Percentiles rank a stretch among this genome's conserved stretches.
These are phyloP conservation scores for Kryptolebias marmoratus DNA, from an alignment of 2,113 vertebrate genomes.

Conservation along the genomic window DNA sequence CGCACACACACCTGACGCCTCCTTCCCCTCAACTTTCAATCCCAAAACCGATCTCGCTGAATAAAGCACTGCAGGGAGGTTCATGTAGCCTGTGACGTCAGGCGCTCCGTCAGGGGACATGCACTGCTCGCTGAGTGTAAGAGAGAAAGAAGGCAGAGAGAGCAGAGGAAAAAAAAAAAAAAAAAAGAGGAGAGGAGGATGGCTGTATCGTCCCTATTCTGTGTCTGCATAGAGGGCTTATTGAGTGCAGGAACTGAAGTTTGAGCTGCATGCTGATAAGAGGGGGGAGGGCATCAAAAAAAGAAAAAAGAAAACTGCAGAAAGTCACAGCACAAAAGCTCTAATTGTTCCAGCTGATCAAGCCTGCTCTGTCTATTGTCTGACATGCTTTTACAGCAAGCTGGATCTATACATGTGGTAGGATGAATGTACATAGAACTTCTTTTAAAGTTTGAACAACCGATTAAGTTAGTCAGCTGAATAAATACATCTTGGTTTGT, in stretches of 20 bases:
- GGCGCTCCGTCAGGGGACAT: conserved; percentile 62
- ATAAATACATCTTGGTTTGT: not conserved
- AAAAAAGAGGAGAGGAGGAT: conserved; percentile 15
- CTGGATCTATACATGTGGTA: conserved; percentile 3
- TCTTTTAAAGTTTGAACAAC: not conserved
- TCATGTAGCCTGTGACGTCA: conserved; percentile 69
- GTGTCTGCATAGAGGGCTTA: conserved; percentile 71
- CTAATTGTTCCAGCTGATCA: conserved; percentile 67
- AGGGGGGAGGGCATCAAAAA: conserved; percentile 60
- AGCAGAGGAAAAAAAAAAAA: not conserved
- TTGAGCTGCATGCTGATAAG: conserved; percentile 74
- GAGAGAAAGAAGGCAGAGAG: not conserved
- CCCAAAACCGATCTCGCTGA: conserved; percentile 50
- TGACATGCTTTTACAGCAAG: conserved; percentile 37
- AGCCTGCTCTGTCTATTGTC: conserved; percentile 42
- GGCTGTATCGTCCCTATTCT: conserved; percentile 68
- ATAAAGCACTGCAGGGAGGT: conserved; percentile 57
- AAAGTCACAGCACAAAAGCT: conserved; percentile 65
- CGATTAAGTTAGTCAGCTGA: not conserved
- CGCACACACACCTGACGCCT: conserved; percentile 69
- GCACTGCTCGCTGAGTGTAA: conserved; percentile 50
- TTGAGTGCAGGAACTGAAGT: conserved; percentile 71
- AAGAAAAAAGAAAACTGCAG: conserved; percentile 67
- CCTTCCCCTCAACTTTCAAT: conserved; percentile 42
- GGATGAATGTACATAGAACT: conserved; percentile 1